These are phyloP conservation scores for Orchestes rusci DNA, from an alignment of 2,888 invertebrate species.

Conservation along the genomic window DNA sequence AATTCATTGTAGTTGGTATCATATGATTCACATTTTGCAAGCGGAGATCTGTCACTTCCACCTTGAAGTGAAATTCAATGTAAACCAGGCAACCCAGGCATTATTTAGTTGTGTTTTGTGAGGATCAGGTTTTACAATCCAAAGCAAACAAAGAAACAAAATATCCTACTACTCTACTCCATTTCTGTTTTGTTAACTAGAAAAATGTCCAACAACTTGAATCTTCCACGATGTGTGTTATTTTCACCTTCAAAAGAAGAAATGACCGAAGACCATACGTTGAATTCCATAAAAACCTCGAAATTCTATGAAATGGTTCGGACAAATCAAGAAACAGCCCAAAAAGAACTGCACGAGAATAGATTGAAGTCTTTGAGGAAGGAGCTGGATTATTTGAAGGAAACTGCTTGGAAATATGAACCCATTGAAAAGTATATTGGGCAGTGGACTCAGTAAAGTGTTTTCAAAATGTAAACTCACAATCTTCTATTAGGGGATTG, in stretches of 20 bases:
- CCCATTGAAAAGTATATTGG: constrained; percentile 60
- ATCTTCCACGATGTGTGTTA: constrained; percentile 36
- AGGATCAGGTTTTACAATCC: too few relatives aligned
- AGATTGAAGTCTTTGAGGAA: constrained; percentile 64
- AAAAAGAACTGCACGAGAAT: constrained; percentile 60
- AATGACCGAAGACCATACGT: constrained; percentile 29
- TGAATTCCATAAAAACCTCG: constrained; percentile 30
- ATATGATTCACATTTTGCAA: too few relatives aligned
- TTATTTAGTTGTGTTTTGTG: too few relatives aligned
- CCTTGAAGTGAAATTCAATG: too few relatives aligned
- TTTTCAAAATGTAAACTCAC: too few relatives aligned
- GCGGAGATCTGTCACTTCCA: too few relatives aligned
- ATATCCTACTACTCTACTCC: too few relatives aligned
- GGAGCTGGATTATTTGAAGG: constrained; percentile 69
- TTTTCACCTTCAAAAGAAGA: constrained; percentile 35
- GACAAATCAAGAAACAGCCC: constrained; percentile 30
- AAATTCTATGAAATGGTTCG: constrained; percentile 37
- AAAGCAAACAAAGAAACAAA: constrained; percentile 1
- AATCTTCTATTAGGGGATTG: too few relatives aligned
- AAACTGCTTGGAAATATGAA: constrained; percentile 76
- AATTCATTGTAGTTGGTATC: too few relatives aligned
- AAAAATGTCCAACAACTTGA: constrained; percentile 31
- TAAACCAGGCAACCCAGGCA: too few relatives aligned
- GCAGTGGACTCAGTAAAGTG: constrained; percentile 37
- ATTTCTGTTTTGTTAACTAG: too few relatives aligned